These are phyloP conservation scores for Monodelphis domestica DNA, from an alignment of 2,797 vertebrate genomes.

Conservation along the genomic window DNA sequence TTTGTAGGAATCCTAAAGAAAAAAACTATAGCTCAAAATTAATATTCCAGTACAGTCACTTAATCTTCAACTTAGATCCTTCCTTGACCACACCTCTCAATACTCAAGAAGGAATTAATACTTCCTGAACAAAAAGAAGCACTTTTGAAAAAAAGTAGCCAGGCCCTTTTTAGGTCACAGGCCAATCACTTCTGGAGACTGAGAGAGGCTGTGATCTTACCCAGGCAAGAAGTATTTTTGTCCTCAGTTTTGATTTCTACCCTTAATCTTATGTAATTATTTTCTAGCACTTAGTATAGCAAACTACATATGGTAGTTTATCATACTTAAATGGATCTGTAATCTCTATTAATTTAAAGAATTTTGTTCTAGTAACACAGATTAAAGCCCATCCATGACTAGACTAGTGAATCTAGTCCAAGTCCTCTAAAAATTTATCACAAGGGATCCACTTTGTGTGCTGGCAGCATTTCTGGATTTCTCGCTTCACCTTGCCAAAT, in stretches of 20 bases:
- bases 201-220: neutral
- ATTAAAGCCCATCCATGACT: neutral
- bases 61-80: neutral
- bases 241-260: neutral
- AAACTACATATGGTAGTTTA: neutral
- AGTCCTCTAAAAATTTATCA: neutral
- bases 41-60: neutral
- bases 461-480: neutral
- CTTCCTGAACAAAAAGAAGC: neutral
- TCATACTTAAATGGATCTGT: neutral
- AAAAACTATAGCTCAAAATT: neutral
- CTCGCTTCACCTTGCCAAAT: neutral
- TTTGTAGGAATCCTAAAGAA: neutral
- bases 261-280: neutral
- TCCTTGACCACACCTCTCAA: neutral
- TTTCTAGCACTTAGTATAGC: neutral
- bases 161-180: neutral
- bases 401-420: neutral
- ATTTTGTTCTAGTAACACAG: neutral
- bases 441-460: neutral
- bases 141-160: neutral
- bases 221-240: neutral
- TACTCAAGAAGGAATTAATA: neutral
- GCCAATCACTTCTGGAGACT: neutral
- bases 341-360: neutral